Base-by-base conservation (phyloP, 1,140 invertebrate species). In the Drosophila setifemur region DNA sequence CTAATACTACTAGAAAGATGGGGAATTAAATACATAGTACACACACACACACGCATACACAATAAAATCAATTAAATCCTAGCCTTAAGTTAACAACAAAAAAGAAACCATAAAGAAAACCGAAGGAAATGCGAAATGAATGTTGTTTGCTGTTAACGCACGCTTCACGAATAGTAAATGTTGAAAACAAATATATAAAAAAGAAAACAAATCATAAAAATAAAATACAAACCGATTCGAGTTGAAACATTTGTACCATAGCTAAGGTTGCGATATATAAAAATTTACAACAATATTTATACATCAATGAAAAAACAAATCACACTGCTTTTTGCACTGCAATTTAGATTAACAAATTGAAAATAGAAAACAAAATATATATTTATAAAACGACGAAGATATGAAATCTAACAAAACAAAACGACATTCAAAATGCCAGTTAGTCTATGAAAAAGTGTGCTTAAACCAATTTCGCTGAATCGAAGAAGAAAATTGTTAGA, bases 101-200 rank as follows among this genome's bases (percentile, higher is more conserved):
- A 33, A 47, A 37, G 19, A 16, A 21, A 37, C 53, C 2, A 43
- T 29, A 37, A 18, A 8, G 29, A 43, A 21, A 26, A 33, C 12
- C 16, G 19, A 40, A 12, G 7, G 25, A 58, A 31, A 39, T 26
- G 29, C 26, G 40, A 70, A 31, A 52, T 72, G 54, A 74, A 43
- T 79, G 78, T 86, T 83, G 66, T 74, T 75, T 82, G 64, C 79
- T 83, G 79, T 81, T 79, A 40, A 79, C 75, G 78, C 78, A 83
- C 79, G 78, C 61, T 68, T 82, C 43, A 81, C 52, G 60, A 64
- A 64, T 64, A 63, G 57, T 48, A 48, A 63, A 49, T 63, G 28
- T 63, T 64, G 42, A 63, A 4, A 29, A 60, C 40, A 25, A 48
- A 57, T 29, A 63, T 33, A 18, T 35, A 11, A 37, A 37, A 70